Percentiles rank a stretch among this genome's conserved stretches.
phyloP scores from a whole-genome alignment of 2,888 invertebrate species.

The Ommatoiulus sabulosus region DNA sequence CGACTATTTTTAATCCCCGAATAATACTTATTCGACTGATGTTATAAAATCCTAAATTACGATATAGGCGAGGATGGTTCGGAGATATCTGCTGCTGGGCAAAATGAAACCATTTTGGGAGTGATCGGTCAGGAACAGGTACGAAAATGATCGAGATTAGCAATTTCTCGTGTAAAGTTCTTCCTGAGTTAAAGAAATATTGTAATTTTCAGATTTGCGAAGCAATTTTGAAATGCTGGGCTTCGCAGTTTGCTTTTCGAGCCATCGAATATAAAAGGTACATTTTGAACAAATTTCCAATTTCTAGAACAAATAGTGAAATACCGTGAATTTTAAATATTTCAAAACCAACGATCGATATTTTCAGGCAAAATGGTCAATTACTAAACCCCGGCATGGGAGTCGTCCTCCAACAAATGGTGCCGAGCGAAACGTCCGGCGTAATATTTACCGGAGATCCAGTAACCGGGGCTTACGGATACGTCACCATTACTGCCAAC shows the following conservation, averaged over 20 bases:
- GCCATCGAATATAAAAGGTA: conserved; percentile 83
- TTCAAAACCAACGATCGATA: background rate
- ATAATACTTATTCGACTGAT: background rate
- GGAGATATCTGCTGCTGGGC: conserved; percentile 84
- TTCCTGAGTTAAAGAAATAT: background rate
- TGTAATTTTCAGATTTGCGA: conserved; percentile 61
- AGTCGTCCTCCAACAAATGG: conserved; percentile 84
- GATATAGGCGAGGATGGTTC: conserved; percentile 81
- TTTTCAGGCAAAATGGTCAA: conserved; percentile 77
- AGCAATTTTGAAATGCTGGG: conserved; percentile 82
- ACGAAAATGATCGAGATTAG: background rate
- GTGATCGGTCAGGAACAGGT: conserved; percentile 69
- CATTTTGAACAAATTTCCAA: too few relatives aligned
- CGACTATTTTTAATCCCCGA: background rate
- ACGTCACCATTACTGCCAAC: conserved; percentile 80
- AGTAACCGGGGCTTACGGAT: conserved; percentile 75
- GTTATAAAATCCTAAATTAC: background rate
- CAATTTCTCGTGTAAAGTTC: background rate
- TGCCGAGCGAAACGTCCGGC: conserved; percentile 76
- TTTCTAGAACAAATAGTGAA: background rate
- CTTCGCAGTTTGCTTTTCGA: conserved; percentile 80
- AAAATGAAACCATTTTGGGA: conserved; percentile 83
- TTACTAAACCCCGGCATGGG: conserved; percentile 77
- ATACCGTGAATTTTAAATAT: background rate
- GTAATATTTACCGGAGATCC: conserved; percentile 87